Percentiles rank a stretch among this genome's conserved stretches.
phyloP scores from a whole-genome alignment of 1,140 invertebrate genomes.

The Portunus trituberculatus region DNA sequence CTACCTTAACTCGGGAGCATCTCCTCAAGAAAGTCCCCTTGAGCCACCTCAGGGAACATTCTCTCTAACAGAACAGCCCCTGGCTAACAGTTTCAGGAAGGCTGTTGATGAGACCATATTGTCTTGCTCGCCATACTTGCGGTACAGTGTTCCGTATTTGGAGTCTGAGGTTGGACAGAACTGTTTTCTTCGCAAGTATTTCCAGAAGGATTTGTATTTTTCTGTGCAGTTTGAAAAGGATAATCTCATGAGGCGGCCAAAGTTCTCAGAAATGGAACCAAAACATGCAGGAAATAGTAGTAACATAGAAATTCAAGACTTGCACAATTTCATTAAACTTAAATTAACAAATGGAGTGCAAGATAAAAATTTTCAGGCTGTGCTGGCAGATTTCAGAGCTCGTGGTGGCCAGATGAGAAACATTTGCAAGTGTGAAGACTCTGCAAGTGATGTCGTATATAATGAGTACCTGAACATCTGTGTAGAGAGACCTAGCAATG shows the following conservation, averaged over 20 bases:
- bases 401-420: constrained; percentile 84
- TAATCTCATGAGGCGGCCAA: constrained; percentile 85
- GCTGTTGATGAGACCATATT: constrained; percentile 88
- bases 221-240: constrained; percentile 82
- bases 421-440: constrained; percentile 51
- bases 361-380: constrained; percentile 84
- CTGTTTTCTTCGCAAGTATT: constrained; percentile 88
- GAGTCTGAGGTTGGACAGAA: constrained; percentile 91
- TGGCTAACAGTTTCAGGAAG: constrained; percentile 87
- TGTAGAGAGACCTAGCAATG: neutral
- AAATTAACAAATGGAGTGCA: constrained; percentile 85
- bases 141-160: constrained; percentile 92
- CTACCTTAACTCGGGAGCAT: constrained; percentile 79
- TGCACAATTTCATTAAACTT: constrained; percentile 87
- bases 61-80: constrained; percentile 84
- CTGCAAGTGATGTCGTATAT: neutral
- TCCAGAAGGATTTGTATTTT: constrained; percentile 90
- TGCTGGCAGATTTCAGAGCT: constrained; percentile 92
- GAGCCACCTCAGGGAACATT: constrained; percentile 62
- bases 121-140: constrained; percentile 92
- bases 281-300: constrained; percentile 80
- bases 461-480: neutral
- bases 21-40: constrained; percentile 78
- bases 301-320: constrained; percentile 59
- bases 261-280: constrained; percentile 86